Percentiles rank a stretch among this genome's conserved stretches.
Evolutionary conservation across 2,113 vertebrate genomes (phyloP).

Genomic region (Oreochromis niloticus): DNA sequence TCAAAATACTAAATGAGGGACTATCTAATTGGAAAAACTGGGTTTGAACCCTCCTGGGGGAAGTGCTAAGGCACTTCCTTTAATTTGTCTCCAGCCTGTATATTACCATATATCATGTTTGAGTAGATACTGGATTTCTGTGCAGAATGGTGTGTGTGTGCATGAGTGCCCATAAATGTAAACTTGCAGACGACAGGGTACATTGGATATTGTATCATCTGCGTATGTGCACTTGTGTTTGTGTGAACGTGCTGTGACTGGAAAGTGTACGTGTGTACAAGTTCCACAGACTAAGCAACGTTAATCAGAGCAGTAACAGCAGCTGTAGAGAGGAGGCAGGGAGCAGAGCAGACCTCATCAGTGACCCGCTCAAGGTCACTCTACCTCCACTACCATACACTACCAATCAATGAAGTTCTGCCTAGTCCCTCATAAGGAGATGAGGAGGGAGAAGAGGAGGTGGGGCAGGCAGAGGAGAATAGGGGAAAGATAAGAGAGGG

Average conservation of each 20-base stretch:
- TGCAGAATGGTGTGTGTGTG: not conserved
- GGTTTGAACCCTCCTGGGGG: not conserved
- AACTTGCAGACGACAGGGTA: not conserved
- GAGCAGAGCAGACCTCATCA: constrained; percentile 40
- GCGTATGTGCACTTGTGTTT: not conserved
- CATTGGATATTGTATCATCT: not conserved
- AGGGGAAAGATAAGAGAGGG: not conserved
- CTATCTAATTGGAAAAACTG: not conserved
- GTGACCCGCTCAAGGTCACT: constrained; percentile 67
- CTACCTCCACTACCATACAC: constrained; percentile 47
- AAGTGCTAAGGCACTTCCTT: not conserved
- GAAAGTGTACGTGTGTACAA: not conserved
- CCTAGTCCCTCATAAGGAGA: constrained; percentile 39
- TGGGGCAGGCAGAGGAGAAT: not conserved
- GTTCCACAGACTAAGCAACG: constrained; percentile 26
- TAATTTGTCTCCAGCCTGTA: not conserved
- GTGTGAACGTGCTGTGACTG: constrained; percentile 11
- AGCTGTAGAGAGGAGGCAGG: constrained; percentile 26
- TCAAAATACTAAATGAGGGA: not conserved
- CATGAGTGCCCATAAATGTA: not conserved
- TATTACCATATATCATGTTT: not conserved
- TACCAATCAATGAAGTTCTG: constrained; percentile 63
- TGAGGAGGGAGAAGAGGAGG: not conserved
- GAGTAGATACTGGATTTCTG: not conserved
- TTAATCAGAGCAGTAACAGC: constrained; percentile 44